Base-by-base conservation (phyloP, 2,888 invertebrate species). In the Sericinus montela region DNA sequence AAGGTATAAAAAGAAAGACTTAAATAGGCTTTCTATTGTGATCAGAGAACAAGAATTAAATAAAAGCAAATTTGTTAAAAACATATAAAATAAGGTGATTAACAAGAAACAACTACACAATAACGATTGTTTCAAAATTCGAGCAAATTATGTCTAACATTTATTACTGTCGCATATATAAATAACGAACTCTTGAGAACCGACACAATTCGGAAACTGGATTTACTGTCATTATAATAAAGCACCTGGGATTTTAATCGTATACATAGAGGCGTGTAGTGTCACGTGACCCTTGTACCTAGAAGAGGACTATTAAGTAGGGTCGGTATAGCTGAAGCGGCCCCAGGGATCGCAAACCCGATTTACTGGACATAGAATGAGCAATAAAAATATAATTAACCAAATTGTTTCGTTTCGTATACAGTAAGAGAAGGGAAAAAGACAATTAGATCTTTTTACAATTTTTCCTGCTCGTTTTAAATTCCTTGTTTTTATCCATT, bases 361-460 rank as follows among this genome's bases (percentile, higher is more conserved):
- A 83, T 84, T 86, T 81, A 81, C 78, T 80, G 76, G 75, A 81
- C 80, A 80, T 78, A 72, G 75, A 83, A 82, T 78, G 78, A 80
- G 75, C 79, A 81, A 80, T 86, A 85, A 83, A 81, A 83, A 83
- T 82, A 82, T 84, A 81, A 85, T 83, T 83, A 82, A 57, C 56
- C 51, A 52, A 54, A 76, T 78, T 78, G 80, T 75, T 78, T 75
- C 72, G 74, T 69, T 77, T 67, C 59, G 69, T 67, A 76, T 77
- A 73, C 72, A 75, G 72, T 72, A 72, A 72, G 67, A 75, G 35
- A 69, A 65, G 67, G 63, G 64, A 69, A 71, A 72, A 72, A 65
- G 62, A 63, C 57, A 70, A 67, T 66, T 70, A 69, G 72, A 69
- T 68, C 67, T 69, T 72, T 62, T 69, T 65, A 63, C 55, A 62